Conservation (phyloP, 1,140 invertebrate genomes). For the Eupeodes corollae region DNA sequence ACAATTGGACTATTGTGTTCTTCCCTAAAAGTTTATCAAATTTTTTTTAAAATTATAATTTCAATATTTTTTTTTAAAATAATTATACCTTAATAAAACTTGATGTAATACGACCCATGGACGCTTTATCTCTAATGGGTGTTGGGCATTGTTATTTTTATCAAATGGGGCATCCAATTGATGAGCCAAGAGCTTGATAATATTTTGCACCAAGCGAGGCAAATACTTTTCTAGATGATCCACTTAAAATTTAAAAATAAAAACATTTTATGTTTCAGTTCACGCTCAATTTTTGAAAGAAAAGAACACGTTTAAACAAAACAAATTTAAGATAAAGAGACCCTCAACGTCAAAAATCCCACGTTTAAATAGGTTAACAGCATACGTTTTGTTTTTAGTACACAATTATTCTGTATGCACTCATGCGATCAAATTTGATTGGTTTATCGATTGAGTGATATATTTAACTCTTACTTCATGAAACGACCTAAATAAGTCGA, state of each 20-base stretch:
- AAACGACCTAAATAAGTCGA: too few relatives aligned
- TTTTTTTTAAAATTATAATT: background rate
- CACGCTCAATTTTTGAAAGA: too few relatives aligned
- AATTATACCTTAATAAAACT: constrained; percentile 45
- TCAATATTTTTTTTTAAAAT: background rate
- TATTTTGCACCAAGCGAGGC: constrained; percentile 57
- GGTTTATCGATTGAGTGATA: too few relatives aligned
- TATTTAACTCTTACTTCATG: too few relatives aligned
- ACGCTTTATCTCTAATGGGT: constrained; percentile 58
- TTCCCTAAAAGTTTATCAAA: constrained; percentile 2
- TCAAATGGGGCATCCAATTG: constrained; percentile 51
- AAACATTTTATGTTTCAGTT: too few relatives aligned
- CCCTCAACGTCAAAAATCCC: too few relatives aligned
- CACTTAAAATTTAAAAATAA: constrained; percentile 36
- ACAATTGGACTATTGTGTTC: constrained; percentile 5
- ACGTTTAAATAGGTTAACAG: too few relatives aligned
- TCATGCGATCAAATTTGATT: too few relatives aligned
- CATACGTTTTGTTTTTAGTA: too few relatives aligned
- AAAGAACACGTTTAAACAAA: too few relatives aligned
- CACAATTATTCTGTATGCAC: too few relatives aligned
- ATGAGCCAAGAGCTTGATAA: constrained; percentile 61
- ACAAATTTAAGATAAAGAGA: too few relatives aligned
- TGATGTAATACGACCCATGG: constrained; percentile 77
- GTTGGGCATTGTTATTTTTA: constrained; percentile 46
- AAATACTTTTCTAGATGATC: constrained; percentile 43